Evolutionary conservation across 2,888 invertebrate species (phyloP).

Genomic region (Microdon myrmicae): DNA sequence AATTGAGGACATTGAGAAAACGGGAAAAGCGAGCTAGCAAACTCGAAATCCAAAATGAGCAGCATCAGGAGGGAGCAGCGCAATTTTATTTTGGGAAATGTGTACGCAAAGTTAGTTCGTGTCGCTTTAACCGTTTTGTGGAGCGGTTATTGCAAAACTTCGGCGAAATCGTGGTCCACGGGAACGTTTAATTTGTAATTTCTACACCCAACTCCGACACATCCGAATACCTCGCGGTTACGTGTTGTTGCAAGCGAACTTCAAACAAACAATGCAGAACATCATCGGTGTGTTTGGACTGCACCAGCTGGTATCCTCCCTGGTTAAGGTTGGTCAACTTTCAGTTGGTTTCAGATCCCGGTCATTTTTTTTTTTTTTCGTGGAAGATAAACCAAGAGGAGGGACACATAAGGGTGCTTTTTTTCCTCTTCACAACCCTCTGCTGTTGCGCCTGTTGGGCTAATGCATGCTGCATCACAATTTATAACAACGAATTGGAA

Average conservation of each 20-base stretch:
- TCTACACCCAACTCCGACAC: constrained; percentile 45
- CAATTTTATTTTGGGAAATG: constrained; percentile 8
- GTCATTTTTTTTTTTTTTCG: too few species aligned
- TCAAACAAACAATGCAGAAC: constrained; percentile 43
- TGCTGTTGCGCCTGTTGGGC: too few species aligned
- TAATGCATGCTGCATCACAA: constrained; percentile 13
- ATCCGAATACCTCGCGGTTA: constrained; percentile 37
- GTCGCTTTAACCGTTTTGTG: constrained; percentile 25
- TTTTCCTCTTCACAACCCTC: too few species aligned
- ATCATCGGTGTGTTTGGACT: too few species aligned
- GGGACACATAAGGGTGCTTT: too few species aligned
- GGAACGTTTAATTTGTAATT: constrained; percentile 51
- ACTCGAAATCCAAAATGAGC: constrained; percentile 2
- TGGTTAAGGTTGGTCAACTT: too few species aligned
- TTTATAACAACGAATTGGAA: constrained; percentile 43
- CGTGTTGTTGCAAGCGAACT: constrained; percentile 41
- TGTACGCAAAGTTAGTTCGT: constrained; percentile 26
- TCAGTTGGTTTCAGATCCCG: too few species aligned
- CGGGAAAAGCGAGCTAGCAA: not conserved
- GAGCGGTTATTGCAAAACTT: constrained; percentile 51
- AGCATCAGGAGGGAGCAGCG: constrained; percentile 6
- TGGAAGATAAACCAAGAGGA: too few species aligned
- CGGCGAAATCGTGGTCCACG: constrained; percentile 40
- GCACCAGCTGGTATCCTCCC: not conserved
- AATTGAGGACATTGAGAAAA: constrained; percentile 9